phyloP scores from a whole-genome alignment of 2,888 invertebrate genomes.

The Eulithis testata region DNA sequence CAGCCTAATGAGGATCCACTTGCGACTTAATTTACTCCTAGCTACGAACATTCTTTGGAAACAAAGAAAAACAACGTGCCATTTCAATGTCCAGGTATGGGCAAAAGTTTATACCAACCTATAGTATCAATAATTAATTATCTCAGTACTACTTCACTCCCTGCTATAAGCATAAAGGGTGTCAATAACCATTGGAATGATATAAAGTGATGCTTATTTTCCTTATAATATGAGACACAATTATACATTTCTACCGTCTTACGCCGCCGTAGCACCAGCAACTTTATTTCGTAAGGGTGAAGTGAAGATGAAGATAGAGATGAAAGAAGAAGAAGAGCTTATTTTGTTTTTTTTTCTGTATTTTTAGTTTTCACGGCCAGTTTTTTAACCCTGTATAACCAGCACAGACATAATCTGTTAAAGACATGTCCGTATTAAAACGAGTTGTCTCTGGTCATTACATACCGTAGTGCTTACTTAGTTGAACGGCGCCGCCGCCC shows the following conservation, averaged over 20 bases:
- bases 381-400: neutral
- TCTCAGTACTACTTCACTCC: neutral
- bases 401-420: conserved; percentile 19
- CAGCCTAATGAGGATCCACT: conserved; percentile 39
- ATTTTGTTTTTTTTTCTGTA: too few relatives aligned
- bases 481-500: conserved; percentile 35
- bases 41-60: neutral
- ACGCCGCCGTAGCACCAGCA: too few relatives aligned
- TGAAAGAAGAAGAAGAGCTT: too few relatives aligned
- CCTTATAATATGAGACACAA: too few relatives aligned
- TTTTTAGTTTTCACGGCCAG: neutral
- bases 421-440: conserved; percentile 42
- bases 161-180: too few relatives aligned
- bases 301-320: too few relatives aligned
- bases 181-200: too few relatives aligned
- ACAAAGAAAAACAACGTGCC: conserved; percentile 13
- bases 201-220: too few relatives aligned
- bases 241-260: too few relatives aligned
- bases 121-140: neutral
- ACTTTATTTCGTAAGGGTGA: too few relatives aligned
- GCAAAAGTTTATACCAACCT: conserved; percentile 12
- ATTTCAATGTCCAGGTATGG: conserved; percentile 19
- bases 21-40: conserved; percentile 18
- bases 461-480: conserved; percentile 32
- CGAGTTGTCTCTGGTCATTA: conserved; percentile 54